Conservation (phyloP, 2,113 vertebrate species). For the Australoheros scitulus region DNA sequence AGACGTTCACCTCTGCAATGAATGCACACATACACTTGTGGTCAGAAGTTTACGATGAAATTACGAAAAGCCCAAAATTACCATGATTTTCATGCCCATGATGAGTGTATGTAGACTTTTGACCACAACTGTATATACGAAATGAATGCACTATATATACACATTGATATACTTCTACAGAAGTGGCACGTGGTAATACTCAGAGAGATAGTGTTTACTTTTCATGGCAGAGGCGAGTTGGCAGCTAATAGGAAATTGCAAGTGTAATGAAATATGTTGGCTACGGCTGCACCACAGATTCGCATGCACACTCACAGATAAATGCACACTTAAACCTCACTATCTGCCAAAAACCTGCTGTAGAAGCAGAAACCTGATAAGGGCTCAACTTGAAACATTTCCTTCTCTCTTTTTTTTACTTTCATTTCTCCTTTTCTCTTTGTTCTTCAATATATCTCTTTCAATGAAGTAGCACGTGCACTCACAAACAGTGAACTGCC, state of each 20-base stretch:
- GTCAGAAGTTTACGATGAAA: too few relatives aligned
- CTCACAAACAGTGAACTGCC: not conserved
- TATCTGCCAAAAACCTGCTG: constrained; percentile 56
- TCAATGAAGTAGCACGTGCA: constrained; percentile 6
- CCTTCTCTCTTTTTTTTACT: not conserved
- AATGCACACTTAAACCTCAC: not conserved
- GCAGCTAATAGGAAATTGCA: constrained; percentile 18
- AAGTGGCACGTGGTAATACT: not conserved
- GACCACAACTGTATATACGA: not conserved
- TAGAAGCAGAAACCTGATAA: constrained; percentile 57
- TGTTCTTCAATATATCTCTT: constrained; percentile 29
- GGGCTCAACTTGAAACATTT: constrained; percentile 49
- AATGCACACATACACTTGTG: not conserved
- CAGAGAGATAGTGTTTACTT: not conserved
- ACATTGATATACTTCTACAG: not conserved
- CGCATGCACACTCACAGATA: not conserved
- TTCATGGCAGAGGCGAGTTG: not conserved
- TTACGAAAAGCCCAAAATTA: too few relatives aligned
- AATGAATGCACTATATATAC: not conserved
- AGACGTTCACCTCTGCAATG: not conserved
- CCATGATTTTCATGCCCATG: too few relatives aligned
- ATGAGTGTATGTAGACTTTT: too few relatives aligned
- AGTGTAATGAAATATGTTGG: constrained; percentile 17
- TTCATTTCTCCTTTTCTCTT: not conserved
- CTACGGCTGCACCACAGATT: constrained; percentile 11